These are phyloP conservation scores for Spisula subtruncata DNA, from an alignment of 2,888 invertebrate species.

Conservation along the genomic window DNA sequence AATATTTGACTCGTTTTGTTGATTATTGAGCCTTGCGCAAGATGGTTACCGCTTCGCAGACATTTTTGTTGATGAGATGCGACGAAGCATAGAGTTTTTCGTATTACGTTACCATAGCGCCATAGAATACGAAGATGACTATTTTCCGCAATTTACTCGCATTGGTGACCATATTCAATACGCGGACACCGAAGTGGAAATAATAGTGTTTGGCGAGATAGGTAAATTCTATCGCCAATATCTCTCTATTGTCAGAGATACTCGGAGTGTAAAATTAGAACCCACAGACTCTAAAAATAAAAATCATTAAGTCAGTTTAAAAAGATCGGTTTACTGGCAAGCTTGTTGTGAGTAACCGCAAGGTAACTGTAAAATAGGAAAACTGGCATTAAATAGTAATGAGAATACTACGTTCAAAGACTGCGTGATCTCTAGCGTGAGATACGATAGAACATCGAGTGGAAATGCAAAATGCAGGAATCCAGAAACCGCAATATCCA, in stretches of 20 bases:
- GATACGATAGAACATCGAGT: not conserved
- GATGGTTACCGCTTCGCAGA: not conserved
- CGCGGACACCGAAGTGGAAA: not conserved
- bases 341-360: not conserved
- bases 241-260: not conserved
- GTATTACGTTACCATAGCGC: conserved; percentile 35
- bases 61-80: not conserved
- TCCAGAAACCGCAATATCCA: not conserved
- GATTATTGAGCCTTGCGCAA: conserved; percentile 43
- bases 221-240: not conserved
- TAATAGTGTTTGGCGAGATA: conserved; percentile 13
- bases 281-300: not conserved
- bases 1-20: conserved; percentile 32
- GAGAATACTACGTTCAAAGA: not conserved
- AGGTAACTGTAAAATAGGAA: not conserved
- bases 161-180: not conserved
- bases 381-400: conserved; percentile 10
- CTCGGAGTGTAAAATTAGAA: not conserved
- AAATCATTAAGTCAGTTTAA: conserved; percentile 8
- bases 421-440: not conserved
- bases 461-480: not conserved
- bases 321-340: not conserved
- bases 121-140: not conserved
- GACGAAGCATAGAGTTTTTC: conserved; percentile 9
- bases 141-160: conserved; percentile 20